Percentiles rank a stretch among this genome's conserved stretches.
Conservation (phyloP, 2,113 vertebrate genomes). For the Rhabdornis inornatus region DNA sequence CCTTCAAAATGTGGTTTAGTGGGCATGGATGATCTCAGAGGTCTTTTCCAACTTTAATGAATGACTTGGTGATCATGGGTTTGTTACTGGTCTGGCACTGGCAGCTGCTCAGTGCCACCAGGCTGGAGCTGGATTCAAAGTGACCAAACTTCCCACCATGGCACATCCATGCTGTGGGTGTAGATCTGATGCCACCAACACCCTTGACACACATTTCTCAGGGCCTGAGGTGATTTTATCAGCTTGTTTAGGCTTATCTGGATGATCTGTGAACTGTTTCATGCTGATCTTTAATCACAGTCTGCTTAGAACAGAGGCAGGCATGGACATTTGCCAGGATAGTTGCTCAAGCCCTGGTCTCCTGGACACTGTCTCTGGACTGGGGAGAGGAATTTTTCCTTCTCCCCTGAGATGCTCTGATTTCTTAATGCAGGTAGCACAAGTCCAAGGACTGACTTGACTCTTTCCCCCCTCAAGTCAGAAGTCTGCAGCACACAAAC, state of each 20-base stretch:
- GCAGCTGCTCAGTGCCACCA: background rate
- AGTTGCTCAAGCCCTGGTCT: background rate
- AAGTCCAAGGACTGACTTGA: background rate
- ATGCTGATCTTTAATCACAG: background rate
- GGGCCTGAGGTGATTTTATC: background rate
- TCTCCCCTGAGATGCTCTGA: background rate
- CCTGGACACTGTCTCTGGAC: background rate
- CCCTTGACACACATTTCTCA: background rate
- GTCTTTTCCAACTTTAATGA: background rate
- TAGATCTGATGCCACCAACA: background rate
- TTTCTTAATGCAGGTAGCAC: background rate
- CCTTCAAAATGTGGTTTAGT: background rate
- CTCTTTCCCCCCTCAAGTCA: background rate
- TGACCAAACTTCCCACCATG: background rate
- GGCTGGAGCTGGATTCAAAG: background rate
- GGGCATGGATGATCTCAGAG: background rate
- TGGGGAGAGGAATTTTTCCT: background rate
- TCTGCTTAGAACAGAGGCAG: background rate
- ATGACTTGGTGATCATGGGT: background rate
- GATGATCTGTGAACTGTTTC: background rate
- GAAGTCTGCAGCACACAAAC: background rate
- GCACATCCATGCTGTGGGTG: background rate
- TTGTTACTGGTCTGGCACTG: background rate
- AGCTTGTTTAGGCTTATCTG: background rate
- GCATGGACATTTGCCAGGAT: accelerated